Percentiles rank a stretch among this genome's conserved stretches.
Evolutionary conservation across 23 tunicate species (phyloP).

Genomic region (Ciona savignyi): DNA sequence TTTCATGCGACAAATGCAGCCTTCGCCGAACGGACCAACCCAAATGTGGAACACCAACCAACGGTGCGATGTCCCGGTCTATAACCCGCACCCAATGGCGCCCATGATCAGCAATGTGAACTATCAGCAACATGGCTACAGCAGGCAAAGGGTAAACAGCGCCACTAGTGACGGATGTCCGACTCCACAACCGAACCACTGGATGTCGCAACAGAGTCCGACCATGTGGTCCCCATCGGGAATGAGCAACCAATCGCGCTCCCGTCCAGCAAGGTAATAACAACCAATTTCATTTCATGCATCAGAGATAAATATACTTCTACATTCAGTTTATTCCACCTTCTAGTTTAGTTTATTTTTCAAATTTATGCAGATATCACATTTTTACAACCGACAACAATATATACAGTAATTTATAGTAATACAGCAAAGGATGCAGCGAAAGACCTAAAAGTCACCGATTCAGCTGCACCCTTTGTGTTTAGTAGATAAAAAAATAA

Average conservation of each 20-base stretch:
- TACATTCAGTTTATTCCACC: too few species aligned
- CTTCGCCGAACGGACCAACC: background rate
- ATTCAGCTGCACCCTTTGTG: too few species aligned
- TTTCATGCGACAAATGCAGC: background rate
- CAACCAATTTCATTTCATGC: too few species aligned
- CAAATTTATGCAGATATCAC: too few species aligned
- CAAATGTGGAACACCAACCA: constrained; percentile 14
- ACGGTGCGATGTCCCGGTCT: background rate
- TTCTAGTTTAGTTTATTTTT: too few species aligned
- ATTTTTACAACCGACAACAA: too few species aligned
- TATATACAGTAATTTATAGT: too few species aligned
- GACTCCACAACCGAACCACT: constrained; percentile 15
- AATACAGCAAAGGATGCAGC: too few species aligned
- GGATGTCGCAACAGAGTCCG: constrained; percentile 23
- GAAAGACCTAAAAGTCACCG: too few species aligned
- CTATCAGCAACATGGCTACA: background rate
- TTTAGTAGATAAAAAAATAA: too few species aligned
- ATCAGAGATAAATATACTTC: too few species aligned
- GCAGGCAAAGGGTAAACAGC: constrained; percentile 23
- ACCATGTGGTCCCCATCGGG: constrained; percentile 11
- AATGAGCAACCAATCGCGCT: constrained; percentile 1
- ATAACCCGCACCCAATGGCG: background rate
- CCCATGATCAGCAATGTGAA: background rate
- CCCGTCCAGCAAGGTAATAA: constrained; percentile 16
- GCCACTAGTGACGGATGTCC: constrained; percentile 27